Conservation (phyloP, 2,888 invertebrate species). For the Latrodectus hesperus region DNA sequence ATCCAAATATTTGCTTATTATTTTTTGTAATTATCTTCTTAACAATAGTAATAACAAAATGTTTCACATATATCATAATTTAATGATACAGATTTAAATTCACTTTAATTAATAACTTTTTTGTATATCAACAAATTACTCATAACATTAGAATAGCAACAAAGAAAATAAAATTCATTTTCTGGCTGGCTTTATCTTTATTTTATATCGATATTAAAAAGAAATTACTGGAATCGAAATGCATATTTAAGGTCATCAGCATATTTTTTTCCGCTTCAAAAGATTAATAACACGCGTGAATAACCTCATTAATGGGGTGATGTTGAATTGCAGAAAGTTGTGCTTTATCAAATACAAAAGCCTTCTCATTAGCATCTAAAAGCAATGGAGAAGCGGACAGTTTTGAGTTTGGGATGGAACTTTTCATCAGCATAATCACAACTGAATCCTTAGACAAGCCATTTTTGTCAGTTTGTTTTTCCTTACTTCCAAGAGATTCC, state of each 20-base stretch:
- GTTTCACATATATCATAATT: too few species aligned
- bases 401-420: slow-evolving; percentile 11
- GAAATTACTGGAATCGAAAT: slow-evolving; percentile 33
- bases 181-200: background rate
- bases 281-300: slow-evolving; percentile 32
- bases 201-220: background rate
- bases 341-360: slow-evolving; percentile 44
- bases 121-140: too few species aligned
- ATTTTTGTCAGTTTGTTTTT: too few species aligned
- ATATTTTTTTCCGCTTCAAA: slow-evolving; percentile 10
- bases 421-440: slow-evolving; percentile 44
- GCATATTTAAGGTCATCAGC: slow-evolving; percentile 11
- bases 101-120: too few species aligned
- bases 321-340: slow-evolving; percentile 21
- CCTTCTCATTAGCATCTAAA: slow-evolving; percentile 38
- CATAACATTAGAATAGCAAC: too few species aligned
- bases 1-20: too few species aligned
- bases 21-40: too few species aligned
- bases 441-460: too few species aligned
- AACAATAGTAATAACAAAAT: too few species aligned
- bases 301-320: slow-evolving; percentile 35
- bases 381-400: background rate
- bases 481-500: too few species aligned
- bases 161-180: too few species aligned
- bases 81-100: too few species aligned